These are phyloP conservation scores for Dichetophora obliterata DNA, from an alignment of 2,888 invertebrate species.

Conservation along the genomic window DNA sequence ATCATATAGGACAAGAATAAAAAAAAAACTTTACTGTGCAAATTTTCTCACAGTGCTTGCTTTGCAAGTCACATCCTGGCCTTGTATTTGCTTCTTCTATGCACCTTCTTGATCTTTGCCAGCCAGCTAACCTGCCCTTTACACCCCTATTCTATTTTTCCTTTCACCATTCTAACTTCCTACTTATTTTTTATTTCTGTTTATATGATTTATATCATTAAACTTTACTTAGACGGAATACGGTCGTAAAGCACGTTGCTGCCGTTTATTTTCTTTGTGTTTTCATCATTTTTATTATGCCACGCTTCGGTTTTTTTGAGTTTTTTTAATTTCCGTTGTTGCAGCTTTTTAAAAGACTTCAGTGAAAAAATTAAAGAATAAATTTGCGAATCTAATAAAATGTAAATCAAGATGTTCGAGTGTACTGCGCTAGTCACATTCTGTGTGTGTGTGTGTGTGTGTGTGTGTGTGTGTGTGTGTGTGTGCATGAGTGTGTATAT, in stretches of 20 bases:
- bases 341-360: background rate
- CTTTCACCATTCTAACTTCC: background rate
- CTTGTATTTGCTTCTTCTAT: background rate
- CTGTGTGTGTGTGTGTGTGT: constrained; percentile 23
- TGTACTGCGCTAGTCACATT: background rate
- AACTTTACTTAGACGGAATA: constrained; percentile 41
- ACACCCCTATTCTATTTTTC: background rate
- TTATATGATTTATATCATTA: constrained; percentile 44
- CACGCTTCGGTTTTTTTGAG: background rate
- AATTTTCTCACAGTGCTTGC: background rate
- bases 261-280: constrained; percentile 17
- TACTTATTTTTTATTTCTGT: constrained; percentile 9
- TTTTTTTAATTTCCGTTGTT: background rate
- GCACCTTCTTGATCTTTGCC: background rate
- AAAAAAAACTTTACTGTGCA: background rate
- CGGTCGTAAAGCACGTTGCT: constrained; percentile 33
- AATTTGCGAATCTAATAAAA: constrained; percentile 48
- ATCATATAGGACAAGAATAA: too few species aligned
- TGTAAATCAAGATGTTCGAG: constrained; percentile 47
- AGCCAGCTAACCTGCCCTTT: background rate
- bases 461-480: background rate
- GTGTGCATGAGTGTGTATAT: too few species aligned
- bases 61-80: background rate
- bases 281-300: constrained; percentile 32
- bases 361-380: constrained; percentile 43